A percentile compares a stretch with the other conserved stretches of the same genome.
Conservation (phyloP, 2,888 invertebrate genomes). For the Timandra comae region DNA sequence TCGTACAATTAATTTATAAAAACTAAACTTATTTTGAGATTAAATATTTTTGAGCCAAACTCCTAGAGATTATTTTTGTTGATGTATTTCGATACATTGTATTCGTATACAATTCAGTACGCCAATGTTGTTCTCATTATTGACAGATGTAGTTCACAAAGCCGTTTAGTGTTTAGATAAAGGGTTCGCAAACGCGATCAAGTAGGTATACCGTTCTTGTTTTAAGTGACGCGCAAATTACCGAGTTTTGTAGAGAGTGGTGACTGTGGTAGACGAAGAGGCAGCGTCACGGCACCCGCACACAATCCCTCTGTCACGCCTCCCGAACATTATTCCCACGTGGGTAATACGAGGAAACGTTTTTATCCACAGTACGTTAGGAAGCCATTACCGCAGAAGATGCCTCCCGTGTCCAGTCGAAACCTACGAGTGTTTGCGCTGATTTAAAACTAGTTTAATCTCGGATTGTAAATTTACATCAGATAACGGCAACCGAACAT, state of each 20-base stretch:
- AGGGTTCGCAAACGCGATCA: slow-evolving; percentile 32
- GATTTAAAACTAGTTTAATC: slow-evolving; percentile 45
- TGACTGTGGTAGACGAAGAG: slow-evolving; percentile 12
- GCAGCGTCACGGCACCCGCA: slow-evolving; percentile 29
- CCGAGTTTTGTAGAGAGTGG: slow-evolving; percentile 29
- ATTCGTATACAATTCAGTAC: too few relatives aligned
- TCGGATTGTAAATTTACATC: slow-evolving; percentile 58
- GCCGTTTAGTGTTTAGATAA: slow-evolving; percentile 27
- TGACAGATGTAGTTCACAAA: slow-evolving; percentile 17
- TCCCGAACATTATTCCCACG: slow-evolving; percentile 49
- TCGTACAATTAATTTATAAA: too few relatives aligned
- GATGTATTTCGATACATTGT: too few relatives aligned
- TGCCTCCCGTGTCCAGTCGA: slow-evolving; percentile 26
- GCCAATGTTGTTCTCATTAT: slow-evolving; percentile 13
- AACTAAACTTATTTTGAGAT: too few relatives aligned
- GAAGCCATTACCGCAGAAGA: slow-evolving; percentile 54
- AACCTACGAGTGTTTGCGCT: slow-evolving; percentile 37
- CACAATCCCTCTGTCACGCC: slow-evolving; percentile 37
- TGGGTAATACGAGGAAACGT: slow-evolving; percentile 53
- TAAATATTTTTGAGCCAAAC: too few relatives aligned
- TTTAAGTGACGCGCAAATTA: slow-evolving; percentile 41
- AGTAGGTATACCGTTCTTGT: slow-evolving; percentile 33
- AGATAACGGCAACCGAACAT: slow-evolving; percentile 55
- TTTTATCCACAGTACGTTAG: slow-evolving; percentile 57
- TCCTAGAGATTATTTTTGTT: too few relatives aligned